phyloP scores from a whole-genome alignment of 1,140 invertebrate species.

The Berghia stephanieae region DNA sequence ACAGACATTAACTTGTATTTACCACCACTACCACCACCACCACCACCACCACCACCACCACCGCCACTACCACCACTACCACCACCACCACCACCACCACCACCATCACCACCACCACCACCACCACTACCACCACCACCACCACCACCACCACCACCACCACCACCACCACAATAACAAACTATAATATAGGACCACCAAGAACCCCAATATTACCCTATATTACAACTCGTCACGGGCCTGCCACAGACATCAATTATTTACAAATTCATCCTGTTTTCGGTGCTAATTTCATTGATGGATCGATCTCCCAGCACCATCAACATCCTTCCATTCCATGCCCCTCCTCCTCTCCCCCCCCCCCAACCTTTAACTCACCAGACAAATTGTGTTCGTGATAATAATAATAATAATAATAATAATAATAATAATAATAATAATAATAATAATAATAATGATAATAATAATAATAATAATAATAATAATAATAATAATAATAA shows the following conservation, averaged over 20 bases:
- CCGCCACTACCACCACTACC: too few relatives aligned
- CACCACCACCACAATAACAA: background rate
- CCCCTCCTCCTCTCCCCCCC: slow-evolving; percentile 1
- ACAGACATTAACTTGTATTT: too few relatives aligned
- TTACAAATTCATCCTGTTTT: too few relatives aligned
- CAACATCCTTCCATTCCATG: background rate
- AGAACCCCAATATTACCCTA: too few relatives aligned
- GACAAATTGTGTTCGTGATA: background rate
- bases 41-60: too few relatives aligned
- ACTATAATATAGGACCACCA: too few relatives aligned
- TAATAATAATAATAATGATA: background rate
- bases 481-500: slow-evolving; percentile 65
- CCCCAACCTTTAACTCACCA: background rate
- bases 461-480: background rate
- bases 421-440: background rate
- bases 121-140: background rate
- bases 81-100: too few relatives aligned
- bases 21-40: too few relatives aligned
- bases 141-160: background rate
- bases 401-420: background rate
- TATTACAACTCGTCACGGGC: too few relatives aligned
- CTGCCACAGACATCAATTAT: too few relatives aligned
- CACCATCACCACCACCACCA: slow-evolving; percentile 77
- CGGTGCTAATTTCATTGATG: too few relatives aligned
- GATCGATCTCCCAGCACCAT: too few relatives aligned